These are phyloP conservation scores for Eueides isabella DNA, from an alignment of 1,140 invertebrate genomes.

Conservation along the genomic window DNA sequence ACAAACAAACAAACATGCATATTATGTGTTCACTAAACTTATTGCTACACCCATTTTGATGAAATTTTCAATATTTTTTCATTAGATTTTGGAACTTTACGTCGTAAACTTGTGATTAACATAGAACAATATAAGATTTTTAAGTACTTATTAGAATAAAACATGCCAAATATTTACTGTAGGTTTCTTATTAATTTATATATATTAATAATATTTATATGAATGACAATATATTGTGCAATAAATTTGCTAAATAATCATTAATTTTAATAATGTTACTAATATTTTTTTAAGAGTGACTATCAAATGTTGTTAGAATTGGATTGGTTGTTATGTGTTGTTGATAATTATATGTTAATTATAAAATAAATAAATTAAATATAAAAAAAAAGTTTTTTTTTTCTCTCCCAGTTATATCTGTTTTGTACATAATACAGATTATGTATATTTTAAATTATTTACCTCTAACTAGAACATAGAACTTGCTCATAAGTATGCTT, in stretches of 20 bases:
- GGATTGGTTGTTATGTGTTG: slow-evolving; percentile 30
- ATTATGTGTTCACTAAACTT: slow-evolving; percentile 25
- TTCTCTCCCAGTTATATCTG: neutral
- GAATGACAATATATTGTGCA: slow-evolving; percentile 17
- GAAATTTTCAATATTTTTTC: slow-evolving; percentile 3
- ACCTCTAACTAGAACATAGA: too few relatives aligned
- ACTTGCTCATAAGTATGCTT: too few relatives aligned
- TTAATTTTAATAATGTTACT: slow-evolving; percentile 16
- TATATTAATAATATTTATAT: slow-evolving; percentile 11
- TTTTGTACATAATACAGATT: too few relatives aligned
- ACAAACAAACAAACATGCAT: neutral
- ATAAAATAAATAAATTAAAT: slow-evolving; percentile 20
- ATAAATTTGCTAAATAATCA: slow-evolving; percentile 15
- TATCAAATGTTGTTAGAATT: slow-evolving; percentile 25
- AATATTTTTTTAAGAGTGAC: slow-evolving; percentile 9
- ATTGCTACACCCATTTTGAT: neutral
- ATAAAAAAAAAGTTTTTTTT: neutral
- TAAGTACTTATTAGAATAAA: slow-evolving; percentile 26
- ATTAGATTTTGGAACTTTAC: slow-evolving; percentile 7
- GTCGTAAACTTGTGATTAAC: slow-evolving; percentile 36
- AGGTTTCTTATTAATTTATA: slow-evolving; percentile 11
- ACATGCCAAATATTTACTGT: slow-evolving; percentile 42
- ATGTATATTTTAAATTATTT: too few relatives aligned
- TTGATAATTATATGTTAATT: slow-evolving; percentile 22
- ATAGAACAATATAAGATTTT: slow-evolving; percentile 27